Conservation (phyloP, 2,888 invertebrate genomes). For the Nephrotoma flavescens region DNA sequence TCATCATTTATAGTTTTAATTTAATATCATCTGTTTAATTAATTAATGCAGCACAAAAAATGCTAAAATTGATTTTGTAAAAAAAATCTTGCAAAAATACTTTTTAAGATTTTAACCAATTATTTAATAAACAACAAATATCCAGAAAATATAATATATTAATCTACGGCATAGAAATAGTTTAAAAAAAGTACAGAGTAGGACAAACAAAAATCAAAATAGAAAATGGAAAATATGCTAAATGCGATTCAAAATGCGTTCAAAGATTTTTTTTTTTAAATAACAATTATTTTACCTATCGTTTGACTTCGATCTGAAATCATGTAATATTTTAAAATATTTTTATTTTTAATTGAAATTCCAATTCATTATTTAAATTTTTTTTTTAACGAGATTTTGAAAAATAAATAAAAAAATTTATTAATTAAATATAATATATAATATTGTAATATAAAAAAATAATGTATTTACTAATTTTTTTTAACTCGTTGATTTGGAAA, state of each 20-base stretch:
- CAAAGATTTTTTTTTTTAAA: neutral
- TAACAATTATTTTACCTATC: slow-evolving; percentile 18
- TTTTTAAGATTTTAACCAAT: neutral
- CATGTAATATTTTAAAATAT: neutral
- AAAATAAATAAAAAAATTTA: neutral
- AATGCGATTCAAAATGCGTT: neutral
- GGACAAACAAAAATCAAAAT: neutral
- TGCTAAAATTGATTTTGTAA: neutral
- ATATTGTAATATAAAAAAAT: neutral
- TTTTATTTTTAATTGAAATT: neutral
- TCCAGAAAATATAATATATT: neutral
- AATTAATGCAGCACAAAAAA: neutral
- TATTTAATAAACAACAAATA: neutral
- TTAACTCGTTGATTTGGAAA: neutral
- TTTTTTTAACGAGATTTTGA: neutral
- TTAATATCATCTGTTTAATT: neutral
- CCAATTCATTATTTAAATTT: neutral
- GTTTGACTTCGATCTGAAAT: slow-evolving; percentile 19
- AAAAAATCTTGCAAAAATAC: neutral
- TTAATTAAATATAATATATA: neutral
- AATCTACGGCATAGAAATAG: neutral
- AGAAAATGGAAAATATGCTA: neutral
- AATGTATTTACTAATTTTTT: neutral
- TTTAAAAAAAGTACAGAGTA: neutral
- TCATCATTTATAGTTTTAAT: neutral